Conservation (phyloP, 2,888 invertebrate species). For the Apotomis betuletana region DNA sequence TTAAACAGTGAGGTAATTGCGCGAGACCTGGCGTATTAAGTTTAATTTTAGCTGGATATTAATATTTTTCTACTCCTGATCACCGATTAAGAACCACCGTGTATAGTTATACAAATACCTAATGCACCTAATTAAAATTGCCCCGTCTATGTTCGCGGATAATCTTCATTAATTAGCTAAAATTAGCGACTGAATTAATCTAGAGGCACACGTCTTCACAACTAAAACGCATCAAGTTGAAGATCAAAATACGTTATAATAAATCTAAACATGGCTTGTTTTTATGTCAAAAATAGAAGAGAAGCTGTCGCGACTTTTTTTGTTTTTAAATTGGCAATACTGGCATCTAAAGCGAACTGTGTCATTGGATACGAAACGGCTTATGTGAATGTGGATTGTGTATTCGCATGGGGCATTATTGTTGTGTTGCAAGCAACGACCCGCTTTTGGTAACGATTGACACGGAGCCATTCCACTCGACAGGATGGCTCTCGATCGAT, state of each 20-base stretch:
- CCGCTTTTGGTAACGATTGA: conserved; percentile 21
- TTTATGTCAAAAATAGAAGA: conserved; percentile 21
- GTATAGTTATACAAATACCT: no score
- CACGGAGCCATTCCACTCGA: conserved; percentile 18
- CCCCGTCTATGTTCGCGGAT: neutral
- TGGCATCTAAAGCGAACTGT: conserved; percentile 16
- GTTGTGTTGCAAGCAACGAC: neutral
- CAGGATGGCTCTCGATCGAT: conserved; percentile 22
- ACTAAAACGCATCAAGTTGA: neutral
- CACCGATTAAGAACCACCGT: no score
- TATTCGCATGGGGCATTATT: neutral
- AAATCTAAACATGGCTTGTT: conserved; percentile 19
- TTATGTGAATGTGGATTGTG: neutral
- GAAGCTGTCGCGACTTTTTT: conserved; percentile 6
- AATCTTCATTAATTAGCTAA: conserved; percentile 25
- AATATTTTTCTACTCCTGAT: no score
- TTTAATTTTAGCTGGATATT: no score
- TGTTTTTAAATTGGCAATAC: conserved; percentile 26
- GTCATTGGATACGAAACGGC: conserved; percentile 5
- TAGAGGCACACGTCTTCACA: conserved; percentile 7
- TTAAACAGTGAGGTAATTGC: no score
- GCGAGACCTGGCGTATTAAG: no score
- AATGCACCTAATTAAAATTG: conserved; percentile 1
- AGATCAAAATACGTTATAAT: conserved; percentile 1
- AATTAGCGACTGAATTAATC: conserved; percentile 24